Percentiles rank a stretch among this genome's conserved stretches.
phyloP scores from a whole-genome alignment of 2,888 invertebrate species.

The Alcis repandata region DNA sequence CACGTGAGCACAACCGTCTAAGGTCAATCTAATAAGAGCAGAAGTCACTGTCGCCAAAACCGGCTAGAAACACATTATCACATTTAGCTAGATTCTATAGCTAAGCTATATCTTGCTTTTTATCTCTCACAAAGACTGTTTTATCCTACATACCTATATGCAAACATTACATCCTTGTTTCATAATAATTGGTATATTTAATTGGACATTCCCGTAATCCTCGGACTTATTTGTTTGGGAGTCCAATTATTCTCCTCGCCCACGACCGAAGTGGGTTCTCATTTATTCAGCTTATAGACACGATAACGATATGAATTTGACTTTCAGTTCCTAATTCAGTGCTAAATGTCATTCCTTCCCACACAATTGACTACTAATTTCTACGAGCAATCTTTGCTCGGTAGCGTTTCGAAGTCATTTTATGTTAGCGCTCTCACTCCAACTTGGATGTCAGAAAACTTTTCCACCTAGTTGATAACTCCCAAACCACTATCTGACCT shows the following conservation, averaged over 20 bases:
- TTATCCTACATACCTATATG: not conserved
- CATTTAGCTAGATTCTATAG: too few species aligned
- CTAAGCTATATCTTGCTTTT: not conserved
- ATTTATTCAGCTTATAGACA: conserved; percentile 18
- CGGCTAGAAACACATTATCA: too few species aligned
- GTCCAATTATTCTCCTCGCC: conserved; percentile 30
- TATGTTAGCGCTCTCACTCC: not conserved
- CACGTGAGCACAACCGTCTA: too few species aligned
- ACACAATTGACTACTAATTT: not conserved
- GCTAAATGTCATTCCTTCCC: conserved; percentile 14
- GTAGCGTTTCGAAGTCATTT: conserved; percentile 1
- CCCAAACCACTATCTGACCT: too few species aligned
- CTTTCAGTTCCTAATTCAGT: not conserved
- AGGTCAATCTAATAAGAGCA: too few species aligned
- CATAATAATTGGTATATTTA: conserved; percentile 15
- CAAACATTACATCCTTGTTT: conserved; percentile 5
- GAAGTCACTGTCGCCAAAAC: too few species aligned
- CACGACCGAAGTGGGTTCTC: conserved; percentile 8
- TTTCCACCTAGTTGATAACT: too few species aligned
- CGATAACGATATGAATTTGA: not conserved
- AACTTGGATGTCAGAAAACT: not conserved
- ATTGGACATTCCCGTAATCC: conserved; percentile 25
- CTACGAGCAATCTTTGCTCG: not conserved
- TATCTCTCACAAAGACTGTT: not conserved
- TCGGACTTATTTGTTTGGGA: conserved; percentile 19